Evolutionary conservation across 2,113 vertebrate species (phyloP).

Genomic region (Paedocypris sp.): DNA sequence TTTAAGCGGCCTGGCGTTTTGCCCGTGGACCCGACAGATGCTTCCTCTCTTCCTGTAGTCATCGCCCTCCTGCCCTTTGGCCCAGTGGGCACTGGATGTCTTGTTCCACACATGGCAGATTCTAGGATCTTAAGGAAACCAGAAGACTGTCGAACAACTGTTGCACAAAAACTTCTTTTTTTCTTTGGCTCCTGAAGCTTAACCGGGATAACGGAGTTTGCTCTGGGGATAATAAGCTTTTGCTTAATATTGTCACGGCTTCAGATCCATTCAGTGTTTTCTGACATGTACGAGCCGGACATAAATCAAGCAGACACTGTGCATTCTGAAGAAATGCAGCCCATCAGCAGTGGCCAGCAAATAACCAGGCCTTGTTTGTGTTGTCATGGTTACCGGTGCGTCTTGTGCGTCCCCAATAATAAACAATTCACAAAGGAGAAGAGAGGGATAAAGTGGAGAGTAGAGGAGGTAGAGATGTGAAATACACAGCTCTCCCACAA

Average conservation of each 20-base stretch:
- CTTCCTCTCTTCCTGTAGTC: constrained; percentile 15
- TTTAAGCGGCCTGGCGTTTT: constrained; percentile 3
- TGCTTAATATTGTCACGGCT: background rate
- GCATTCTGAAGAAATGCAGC: too few relatives aligned
- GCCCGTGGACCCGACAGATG: constrained; percentile 21
- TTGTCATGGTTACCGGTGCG: too few relatives aligned
- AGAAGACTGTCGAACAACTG: background rate
- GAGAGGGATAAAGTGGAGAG: too few relatives aligned
- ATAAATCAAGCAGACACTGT: too few relatives aligned
- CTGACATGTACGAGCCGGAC: too few relatives aligned
- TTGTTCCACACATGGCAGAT: background rate
- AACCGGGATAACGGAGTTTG: background rate
- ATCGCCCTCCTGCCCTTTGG: constrained; percentile 12
- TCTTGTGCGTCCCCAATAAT: too few relatives aligned
- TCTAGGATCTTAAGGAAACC: constrained; percentile 20
- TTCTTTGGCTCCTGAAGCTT: constrained; percentile 11
- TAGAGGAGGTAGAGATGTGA: too few relatives aligned
- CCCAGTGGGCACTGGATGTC: constrained; percentile 28
- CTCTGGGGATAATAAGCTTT: background rate
- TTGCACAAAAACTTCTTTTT: constrained; percentile 19
- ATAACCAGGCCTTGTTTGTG: too few relatives aligned
- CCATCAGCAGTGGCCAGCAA: too few relatives aligned
- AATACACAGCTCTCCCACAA: too few relatives aligned
- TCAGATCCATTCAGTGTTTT: too few relatives aligned
- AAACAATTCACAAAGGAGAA: too few relatives aligned